Conservation (phyloP, 2,797 vertebrate species). For the Alosa sapidissima region DNA sequence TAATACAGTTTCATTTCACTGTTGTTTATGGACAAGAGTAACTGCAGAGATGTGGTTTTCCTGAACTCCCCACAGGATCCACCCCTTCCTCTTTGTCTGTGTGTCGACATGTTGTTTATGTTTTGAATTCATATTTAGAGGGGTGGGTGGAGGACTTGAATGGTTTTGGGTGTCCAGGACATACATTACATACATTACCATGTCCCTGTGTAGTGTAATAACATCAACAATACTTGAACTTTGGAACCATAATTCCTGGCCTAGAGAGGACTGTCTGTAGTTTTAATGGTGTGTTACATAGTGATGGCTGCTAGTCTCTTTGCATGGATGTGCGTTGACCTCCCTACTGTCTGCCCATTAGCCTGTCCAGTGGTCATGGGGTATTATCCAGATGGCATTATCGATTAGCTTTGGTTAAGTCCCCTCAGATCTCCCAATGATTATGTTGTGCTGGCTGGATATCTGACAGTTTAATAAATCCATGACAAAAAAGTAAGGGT, state of each 20-base stretch:
- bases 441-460: not conserved
- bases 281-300: not conserved
- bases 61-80: not conserved
- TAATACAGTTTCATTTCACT: not conserved
- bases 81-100: slow-evolving; percentile 4
- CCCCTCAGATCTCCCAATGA: not conserved
- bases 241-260: not conserved
- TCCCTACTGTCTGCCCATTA: slow-evolving; percentile 1
- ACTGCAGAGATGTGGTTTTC: not conserved
- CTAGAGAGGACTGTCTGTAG: not conserved
- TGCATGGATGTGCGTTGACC: not conserved
- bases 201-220: not conserved
- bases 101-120: not conserved
- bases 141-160: not conserved
- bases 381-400: not conserved
- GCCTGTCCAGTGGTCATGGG: not conserved
- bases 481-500: not conserved
- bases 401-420: not conserved
- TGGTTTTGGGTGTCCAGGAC: not conserved
- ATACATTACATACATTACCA: no score
- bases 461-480: not conserved
- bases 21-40: not conserved
- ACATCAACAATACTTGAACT: not conserved
- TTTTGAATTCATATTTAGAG: not conserved
- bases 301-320: not conserved